Conservation (phyloP, 2,797 vertebrate species). For the Poecilia gillii region DNA sequence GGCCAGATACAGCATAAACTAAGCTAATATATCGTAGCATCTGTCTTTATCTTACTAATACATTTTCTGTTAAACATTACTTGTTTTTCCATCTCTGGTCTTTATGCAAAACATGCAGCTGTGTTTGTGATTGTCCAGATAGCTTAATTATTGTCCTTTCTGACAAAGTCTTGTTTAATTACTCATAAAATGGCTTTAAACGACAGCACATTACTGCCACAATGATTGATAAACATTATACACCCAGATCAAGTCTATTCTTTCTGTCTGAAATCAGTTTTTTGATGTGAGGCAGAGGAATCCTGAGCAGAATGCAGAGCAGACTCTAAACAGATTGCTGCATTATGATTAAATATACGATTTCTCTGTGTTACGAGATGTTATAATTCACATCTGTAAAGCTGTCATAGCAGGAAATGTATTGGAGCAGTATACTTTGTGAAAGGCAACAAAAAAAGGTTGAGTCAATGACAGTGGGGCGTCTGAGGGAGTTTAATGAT, state of each 20-base stretch:
- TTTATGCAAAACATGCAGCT: neutral
- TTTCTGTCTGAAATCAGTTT: slow-evolving; percentile 2
- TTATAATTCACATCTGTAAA: slow-evolving; percentile 20
- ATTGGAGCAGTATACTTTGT: neutral
- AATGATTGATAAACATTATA: slow-evolving; percentile 1
- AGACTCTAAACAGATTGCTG: slow-evolving; percentile 8
- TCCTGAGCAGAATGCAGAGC: slow-evolving; percentile 1
- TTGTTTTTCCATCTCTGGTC: neutral
- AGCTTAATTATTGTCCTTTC: neutral
- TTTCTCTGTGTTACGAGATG: slow-evolving; percentile 1
- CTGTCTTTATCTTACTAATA: neutral
- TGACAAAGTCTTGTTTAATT: slow-evolving; percentile 1
- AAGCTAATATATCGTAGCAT: neutral
- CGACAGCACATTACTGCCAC: neutral
- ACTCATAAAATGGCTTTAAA: neutral
- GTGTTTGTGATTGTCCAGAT: neutral
- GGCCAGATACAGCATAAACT: neutral
- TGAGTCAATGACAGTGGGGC: slow-evolving; percentile 19
- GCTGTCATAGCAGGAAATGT: slow-evolving; percentile 2
- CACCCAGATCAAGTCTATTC: neutral
- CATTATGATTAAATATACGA: slow-evolving; percentile 15
- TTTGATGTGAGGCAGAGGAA: neutral
- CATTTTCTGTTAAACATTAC: neutral
- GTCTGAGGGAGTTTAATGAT: slow-evolving; percentile 30
- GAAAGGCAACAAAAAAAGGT: slow-evolving; percentile 12